Conservation (phyloP, 2,888 invertebrate genomes). For the Beris chalybata region DNA sequence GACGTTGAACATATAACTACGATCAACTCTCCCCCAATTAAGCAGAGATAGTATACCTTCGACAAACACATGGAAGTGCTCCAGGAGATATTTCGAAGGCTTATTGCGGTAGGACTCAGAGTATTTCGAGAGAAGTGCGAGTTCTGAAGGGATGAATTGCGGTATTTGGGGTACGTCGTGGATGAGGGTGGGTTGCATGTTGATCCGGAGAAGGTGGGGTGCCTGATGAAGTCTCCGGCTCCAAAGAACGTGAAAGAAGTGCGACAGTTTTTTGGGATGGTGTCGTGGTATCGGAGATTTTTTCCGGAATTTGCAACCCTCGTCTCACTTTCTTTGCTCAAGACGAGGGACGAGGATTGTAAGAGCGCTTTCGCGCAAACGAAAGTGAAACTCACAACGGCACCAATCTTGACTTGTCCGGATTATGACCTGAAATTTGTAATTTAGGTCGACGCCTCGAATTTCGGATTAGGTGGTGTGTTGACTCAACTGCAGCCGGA, state of each 20-base stretch:
- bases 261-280: constrained; percentile 2
- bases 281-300: constrained; percentile 22
- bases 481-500: background rate
- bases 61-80: constrained; percentile 40
- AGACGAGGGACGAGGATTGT: background rate
- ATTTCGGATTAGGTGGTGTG: constrained; percentile 24
- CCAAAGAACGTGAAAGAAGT: constrained; percentile 27
- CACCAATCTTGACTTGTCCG: no score
- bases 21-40: no score
- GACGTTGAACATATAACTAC: no score
- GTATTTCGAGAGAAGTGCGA: background rate
- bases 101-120: constrained; percentile 26
- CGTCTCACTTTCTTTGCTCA: constrained; percentile 7
- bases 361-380: constrained; percentile 22
- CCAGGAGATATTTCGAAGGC: constrained; percentile 35
- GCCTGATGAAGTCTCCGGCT: constrained; percentile 32
- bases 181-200: constrained; percentile 42
- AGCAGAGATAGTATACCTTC: no score
- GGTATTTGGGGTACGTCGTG: constrained; percentile 46
- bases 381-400: constrained; percentile 29
- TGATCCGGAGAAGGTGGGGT: constrained; percentile 40
- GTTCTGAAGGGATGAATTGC: constrained; percentile 1
- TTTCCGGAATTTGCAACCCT: constrained; percentile 13
- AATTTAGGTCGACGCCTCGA: constrained; percentile 36
- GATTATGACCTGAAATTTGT: constrained; percentile 20